A percentile compares a stretch with the other conserved stretches of the same genome.
These are phyloP conservation scores for Echinops telfairi DNA, from an alignment of 2,113 vertebrate genomes.

Conservation along the genomic window DNA sequence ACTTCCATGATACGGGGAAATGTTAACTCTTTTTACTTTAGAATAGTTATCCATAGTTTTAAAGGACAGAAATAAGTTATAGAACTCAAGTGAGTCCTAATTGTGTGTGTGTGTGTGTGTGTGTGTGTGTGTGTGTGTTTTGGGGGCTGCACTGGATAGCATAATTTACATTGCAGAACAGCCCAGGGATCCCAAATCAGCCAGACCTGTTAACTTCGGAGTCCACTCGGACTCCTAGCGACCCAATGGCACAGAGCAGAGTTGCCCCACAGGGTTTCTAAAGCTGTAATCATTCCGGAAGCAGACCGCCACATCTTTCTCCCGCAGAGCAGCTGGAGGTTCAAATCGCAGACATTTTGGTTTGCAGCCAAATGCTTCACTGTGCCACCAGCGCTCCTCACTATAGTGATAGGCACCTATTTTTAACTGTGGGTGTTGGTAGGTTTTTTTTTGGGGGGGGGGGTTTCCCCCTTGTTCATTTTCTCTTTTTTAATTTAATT, in stretches of 20 bases:
- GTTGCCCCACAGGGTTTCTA: background rate
- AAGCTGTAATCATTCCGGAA: background rate
- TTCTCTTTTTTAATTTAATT: slow-evolving; percentile 80
- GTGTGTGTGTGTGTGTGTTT: too few relatives aligned
- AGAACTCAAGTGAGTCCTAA: slow-evolving; percentile 71
- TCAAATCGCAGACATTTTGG: background rate
- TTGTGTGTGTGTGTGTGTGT: background rate
- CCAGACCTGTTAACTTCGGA: background rate
- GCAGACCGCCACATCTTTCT: background rate
- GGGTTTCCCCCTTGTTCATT: slow-evolving; percentile 21
- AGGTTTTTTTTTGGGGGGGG: slow-evolving; percentile 50
- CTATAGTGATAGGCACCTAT: slow-evolving; percentile 71
- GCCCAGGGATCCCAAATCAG: slow-evolving; percentile 34
- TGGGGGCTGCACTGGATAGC: background rate
- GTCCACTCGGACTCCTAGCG: background rate
- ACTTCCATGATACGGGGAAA: slow-evolving; percentile 70
- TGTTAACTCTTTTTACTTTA: slow-evolving; percentile 55
- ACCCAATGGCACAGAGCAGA: background rate
- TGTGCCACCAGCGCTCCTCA: background rate
- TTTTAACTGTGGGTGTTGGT: slow-evolving; percentile 68
- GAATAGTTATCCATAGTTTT: slow-evolving; percentile 62
- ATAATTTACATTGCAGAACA: background rate
- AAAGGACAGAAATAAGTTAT: background rate
- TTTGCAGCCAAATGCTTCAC: background rate
- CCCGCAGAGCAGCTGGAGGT: background rate